Evolutionary conservation across 2,888 invertebrate species (phyloP), one percentile per base, ranked within the genome.

Genomic region (Drosophila prostipennis): DNA sequence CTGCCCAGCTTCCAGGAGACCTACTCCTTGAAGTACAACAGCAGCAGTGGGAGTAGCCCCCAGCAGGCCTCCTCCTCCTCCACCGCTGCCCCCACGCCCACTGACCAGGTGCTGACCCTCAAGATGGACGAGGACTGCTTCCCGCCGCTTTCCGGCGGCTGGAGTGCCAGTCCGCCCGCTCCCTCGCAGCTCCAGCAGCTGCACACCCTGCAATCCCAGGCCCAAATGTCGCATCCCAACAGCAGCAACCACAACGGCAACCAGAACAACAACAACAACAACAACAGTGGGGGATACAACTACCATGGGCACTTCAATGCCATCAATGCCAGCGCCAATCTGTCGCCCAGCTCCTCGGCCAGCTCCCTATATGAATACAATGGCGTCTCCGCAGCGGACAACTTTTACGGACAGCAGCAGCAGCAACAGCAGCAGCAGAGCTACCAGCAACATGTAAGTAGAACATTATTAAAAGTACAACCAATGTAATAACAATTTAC

Each of bases 1-100:
- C 92, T 97, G 88, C 97, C 97, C 74, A 96, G 96, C 92, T 97
- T 97, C 93, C 96, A 97, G 93, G 97, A 97, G 93, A 97, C 96
- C 32, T 96, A 96, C 92, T 96, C 96, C 65, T 94, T 96, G 52
- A 95, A 96, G 74, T 96, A 96, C 94, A 91, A 93, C 94, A 90
- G 58, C 83, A 91, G 65, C 85, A 68, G 60, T 78, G 72, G 67
- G 75, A 74, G 76, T 79, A 72, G 74, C 72, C 76, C 73, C 16
- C 78, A 79, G 16, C 89, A 87, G 49, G 58, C 79, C 5, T 59
- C 83, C 36, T 42, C 81, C 59, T 51, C 84, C 32, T 45, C 81
- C 59, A 49, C 82, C 11, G 51, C 70, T 5, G 59, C 76, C 3
- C 75, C 67, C 58, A 88, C 84, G 39, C 80, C 89, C 53, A 72